Conservation (phyloP, 1,140 invertebrate genomes). For the Amyelois transitella region DNA sequence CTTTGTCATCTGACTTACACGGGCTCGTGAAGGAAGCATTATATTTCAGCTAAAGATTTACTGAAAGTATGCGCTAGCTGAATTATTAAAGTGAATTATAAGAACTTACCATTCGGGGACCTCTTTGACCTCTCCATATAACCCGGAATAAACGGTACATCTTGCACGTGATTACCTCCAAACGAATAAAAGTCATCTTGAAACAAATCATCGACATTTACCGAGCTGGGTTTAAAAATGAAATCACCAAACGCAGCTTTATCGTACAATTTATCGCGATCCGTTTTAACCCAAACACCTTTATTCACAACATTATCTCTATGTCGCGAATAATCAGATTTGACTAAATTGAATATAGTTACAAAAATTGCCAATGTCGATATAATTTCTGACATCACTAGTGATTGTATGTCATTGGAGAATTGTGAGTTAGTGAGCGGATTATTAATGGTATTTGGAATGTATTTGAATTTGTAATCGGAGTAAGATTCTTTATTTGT, state of each 20-base stretch:
- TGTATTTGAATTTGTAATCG: not conserved
- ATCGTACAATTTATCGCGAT: constrained; percentile 14
- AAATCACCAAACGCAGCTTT: constrained; percentile 25
- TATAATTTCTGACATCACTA: not conserved
- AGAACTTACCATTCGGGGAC: constrained; percentile 30
- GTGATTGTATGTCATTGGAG: not conserved
- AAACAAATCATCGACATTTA: constrained; percentile 37
- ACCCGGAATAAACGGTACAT: constrained; percentile 23
- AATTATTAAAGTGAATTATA: not conserved
- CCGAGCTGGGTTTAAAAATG: constrained; percentile 39
- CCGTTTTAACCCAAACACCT: constrained; percentile 43
- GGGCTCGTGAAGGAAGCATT: no score
- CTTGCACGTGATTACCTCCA: constrained; percentile 25
- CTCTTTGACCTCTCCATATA: constrained; percentile 45
- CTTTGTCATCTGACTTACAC: no score
- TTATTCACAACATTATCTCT: constrained; percentile 53
- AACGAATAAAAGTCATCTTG: constrained; percentile 41
- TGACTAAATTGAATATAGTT: not conserved
- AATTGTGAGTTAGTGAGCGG: not conserved
- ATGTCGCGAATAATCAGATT: constrained; percentile 36
- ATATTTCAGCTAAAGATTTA: no score
- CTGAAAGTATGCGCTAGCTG: not conserved
- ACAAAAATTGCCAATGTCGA: not conserved
- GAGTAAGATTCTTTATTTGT: not conserved
- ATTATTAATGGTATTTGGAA: not conserved